Percentiles rank a stretch among this genome's conserved stretches.
These are phyloP conservation scores for Apamea crenata DNA, from an alignment of 2,888 invertebrate genomes.

Conservation along the genomic window DNA sequence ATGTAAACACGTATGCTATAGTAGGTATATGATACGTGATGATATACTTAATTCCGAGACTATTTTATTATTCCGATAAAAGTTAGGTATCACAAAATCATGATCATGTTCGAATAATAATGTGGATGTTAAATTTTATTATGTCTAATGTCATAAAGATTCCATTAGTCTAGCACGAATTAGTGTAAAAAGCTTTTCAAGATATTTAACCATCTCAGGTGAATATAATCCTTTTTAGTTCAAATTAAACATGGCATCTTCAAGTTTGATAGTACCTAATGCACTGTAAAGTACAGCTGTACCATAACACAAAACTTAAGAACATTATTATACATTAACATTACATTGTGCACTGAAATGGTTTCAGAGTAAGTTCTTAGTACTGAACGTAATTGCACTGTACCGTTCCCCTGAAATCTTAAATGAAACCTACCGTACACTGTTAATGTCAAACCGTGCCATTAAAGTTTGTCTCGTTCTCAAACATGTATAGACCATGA, in stretches of 20 bases:
- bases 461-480: slow-evolving; percentile 24
- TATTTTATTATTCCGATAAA: not conserved
- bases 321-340: too few species aligned
- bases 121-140: slow-evolving; percentile 5
- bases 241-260: slow-evolving; percentile 20
- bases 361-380: slow-evolving; percentile 28
- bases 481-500: slow-evolving; percentile 4
- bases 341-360: slow-evolving; percentile 19
- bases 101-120: slow-evolving; percentile 13
- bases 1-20: too few species aligned
- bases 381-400: slow-evolving; percentile 9
- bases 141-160: not conserved
- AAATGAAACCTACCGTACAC: too few species aligned
- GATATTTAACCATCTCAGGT: slow-evolving; percentile 8
- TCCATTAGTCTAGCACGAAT: not conserved
- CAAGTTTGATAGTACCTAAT: slow-evolving; percentile 29
- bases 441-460: not conserved
- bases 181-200: slow-evolving; percentile 15
- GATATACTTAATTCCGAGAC: too few species aligned
- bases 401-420: not conserved
- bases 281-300: slow-evolving; percentile 12
- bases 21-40: too few species aligned
- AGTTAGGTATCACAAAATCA: slow-evolving; percentile 3
- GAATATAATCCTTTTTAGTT: slow-evolving; percentile 1
- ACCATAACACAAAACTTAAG: slow-evolving; percentile 29